A percentile compares a stretch with the other conserved stretches of the same genome.
phyloP scores from a whole-genome alignment of 2,888 invertebrate species.

The Rotaria socialis region DNA sequence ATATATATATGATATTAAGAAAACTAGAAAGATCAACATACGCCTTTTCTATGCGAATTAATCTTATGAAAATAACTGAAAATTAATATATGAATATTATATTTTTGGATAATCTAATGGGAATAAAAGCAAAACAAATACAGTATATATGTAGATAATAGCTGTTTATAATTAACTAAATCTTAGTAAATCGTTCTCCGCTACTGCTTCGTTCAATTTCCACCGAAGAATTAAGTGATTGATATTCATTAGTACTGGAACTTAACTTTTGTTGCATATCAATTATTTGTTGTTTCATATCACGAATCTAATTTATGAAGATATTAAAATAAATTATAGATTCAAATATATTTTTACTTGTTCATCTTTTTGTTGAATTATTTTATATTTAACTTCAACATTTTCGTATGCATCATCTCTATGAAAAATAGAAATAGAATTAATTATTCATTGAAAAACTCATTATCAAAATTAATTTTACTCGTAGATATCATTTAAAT shows the following conservation, averaged over 20 bases:
- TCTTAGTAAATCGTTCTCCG: slow-evolving; percentile 10
- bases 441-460: too few relatives aligned
- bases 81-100: background rate
- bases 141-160: background rate
- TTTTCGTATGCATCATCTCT: slow-evolving; percentile 34
- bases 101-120: background rate
- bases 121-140: background rate
- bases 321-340: too few relatives aligned
- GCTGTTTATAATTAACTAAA: background rate
- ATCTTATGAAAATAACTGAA: background rate
- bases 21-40: too few relatives aligned
- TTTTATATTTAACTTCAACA: background rate
- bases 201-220: background rate
- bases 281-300: slow-evolving; percentile 4
- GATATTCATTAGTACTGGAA: background rate
- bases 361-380: slow-evolving; percentile 26
- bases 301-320: background rate
- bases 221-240: background rate
- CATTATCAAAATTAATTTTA: background rate
- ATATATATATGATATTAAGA: too few relatives aligned
- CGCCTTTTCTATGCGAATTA: too few relatives aligned
- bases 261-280: slow-evolving; percentile 33
- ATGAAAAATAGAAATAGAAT: background rate
- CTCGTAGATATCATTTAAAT: slow-evolving; percentile 17
- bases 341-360: background rate